A percentile compares a stretch with the other conserved stretches of the same genome.
phyloP scores from a whole-genome alignment of 53 echinoderm and acorn worm genomes.

The Arbacia lixula region DNA sequence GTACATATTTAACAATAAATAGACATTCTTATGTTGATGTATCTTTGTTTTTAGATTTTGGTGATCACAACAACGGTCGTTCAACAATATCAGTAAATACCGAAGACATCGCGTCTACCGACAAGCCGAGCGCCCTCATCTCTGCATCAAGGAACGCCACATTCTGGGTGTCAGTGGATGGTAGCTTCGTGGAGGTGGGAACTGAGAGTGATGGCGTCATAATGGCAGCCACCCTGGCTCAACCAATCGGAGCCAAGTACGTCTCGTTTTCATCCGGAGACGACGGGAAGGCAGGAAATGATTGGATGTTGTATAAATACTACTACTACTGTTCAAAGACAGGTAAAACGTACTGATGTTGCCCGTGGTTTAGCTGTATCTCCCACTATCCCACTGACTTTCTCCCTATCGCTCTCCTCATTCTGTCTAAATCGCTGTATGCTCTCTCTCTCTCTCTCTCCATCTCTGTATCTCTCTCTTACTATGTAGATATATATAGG shows the following conservation, averaged over 20 bases:
- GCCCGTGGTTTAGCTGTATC: too few species aligned
- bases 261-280: slow-evolving; percentile 21
- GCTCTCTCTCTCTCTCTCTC: too few species aligned
- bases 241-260: slow-evolving; percentile 5
- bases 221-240: not conserved
- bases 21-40: not conserved
- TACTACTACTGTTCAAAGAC: slow-evolving; percentile 9
- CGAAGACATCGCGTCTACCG: not conserved
- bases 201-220: not conserved
- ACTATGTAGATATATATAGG: too few species aligned
- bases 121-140: not conserved
- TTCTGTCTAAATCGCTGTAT: too few species aligned
- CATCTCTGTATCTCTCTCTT: too few species aligned
- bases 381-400: too few species aligned
- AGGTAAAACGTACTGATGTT: too few species aligned
- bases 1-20: too few species aligned
- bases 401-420: too few species aligned
- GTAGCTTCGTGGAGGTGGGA: slow-evolving; percentile 15
- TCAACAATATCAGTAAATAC: not conserved
- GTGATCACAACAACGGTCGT: slow-evolving; percentile 2
- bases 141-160: not conserved
- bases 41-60: not conserved
- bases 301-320: slow-evolving; percentile 33
- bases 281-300: not conserved
- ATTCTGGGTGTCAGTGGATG: slow-evolving; percentile 39